A percentile compares a stretch with the other conserved stretches of the same genome.
phyloP scores from a whole-genome alignment of 2,113 vertebrate species.

The Caretta caretta region DNA sequence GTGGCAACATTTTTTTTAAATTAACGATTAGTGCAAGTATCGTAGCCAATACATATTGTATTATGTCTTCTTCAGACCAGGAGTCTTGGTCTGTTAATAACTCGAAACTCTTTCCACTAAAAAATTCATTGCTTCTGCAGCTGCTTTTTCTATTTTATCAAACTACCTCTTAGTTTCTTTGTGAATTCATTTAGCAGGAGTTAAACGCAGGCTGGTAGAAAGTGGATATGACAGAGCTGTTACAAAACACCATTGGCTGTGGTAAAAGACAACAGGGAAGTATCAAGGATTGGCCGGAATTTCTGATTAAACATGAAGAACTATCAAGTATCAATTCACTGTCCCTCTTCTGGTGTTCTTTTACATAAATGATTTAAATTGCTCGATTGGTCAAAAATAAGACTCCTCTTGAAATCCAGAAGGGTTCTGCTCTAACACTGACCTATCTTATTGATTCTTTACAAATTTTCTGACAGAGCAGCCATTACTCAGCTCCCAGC shows the following conservation, averaged over 20 bases:
- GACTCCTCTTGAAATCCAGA: neutral
- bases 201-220: constrained; percentile 33
- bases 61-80: constrained; percentile 26
- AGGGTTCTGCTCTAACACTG: neutral
- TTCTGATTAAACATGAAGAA: constrained; percentile 35
- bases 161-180: constrained; percentile 16
- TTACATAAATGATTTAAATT: constrained; percentile 31
- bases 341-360: neutral
- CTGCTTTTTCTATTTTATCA: constrained; percentile 55
- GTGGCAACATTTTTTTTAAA: neutral
- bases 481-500: neutral
- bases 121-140: constrained; percentile 36
- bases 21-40: neutral
- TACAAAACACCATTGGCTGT: neutral
- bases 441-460: neutral
- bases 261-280: constrained; percentile 24
- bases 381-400: neutral
- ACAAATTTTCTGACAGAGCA: neutral
- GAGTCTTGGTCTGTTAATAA: constrained; percentile 51
- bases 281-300: rapidly evolving
- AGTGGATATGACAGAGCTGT: constrained; percentile 32
- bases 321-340: neutral
- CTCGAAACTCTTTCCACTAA: constrained; percentile 22
- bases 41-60: neutral
- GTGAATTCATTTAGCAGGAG: constrained; percentile 46